A percentile compares a stretch with the other conserved stretches of the same genome.
Conservation (phyloP, 1,140 invertebrate species). For the Lordiphosa mommai region DNA sequence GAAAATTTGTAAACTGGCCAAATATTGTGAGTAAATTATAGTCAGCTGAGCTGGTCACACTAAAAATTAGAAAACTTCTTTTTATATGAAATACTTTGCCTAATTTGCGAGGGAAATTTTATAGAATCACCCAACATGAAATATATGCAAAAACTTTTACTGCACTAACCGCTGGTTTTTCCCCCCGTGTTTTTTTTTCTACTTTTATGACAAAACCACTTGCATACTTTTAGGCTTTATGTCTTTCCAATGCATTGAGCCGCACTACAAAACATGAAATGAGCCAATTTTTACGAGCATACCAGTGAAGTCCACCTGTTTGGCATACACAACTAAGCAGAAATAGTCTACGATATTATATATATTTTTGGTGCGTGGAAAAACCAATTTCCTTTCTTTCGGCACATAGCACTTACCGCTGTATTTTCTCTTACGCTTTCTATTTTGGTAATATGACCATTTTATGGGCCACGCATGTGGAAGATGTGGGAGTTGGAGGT, state of each 20-base stretch:
- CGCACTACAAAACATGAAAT: conserved; percentile 20
- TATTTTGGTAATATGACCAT: conserved; percentile 69
- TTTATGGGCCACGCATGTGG: conserved; percentile 71
- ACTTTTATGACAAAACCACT: conserved; percentile 31
- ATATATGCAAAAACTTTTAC: background rate
- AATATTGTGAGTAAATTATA: no score
- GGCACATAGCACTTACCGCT: conserved; percentile 48
- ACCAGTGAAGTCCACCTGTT: conserved; percentile 60
- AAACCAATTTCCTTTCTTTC: conserved; percentile 64
- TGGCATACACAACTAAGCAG: conserved; percentile 60
- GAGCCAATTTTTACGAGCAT: conserved; percentile 54
- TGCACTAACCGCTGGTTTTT: background rate
- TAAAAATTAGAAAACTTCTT: no score
- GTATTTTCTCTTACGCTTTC: background rate
- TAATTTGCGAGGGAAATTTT: no score
- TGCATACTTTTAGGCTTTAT: conserved; percentile 54
- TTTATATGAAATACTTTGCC: no score
- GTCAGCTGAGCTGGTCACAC: no score
- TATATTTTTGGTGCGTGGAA: conserved; percentile 53
- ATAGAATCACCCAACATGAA: no score
- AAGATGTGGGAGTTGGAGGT: conserved; percentile 35
- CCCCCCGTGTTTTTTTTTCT: conserved; percentile 5
- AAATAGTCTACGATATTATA: conserved; percentile 15
- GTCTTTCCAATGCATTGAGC: conserved; percentile 54
- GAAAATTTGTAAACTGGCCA: no score